phyloP scores from a whole-genome alignment of 2,797 vertebrate species.

The Craterocephalus amniculus region DNA sequence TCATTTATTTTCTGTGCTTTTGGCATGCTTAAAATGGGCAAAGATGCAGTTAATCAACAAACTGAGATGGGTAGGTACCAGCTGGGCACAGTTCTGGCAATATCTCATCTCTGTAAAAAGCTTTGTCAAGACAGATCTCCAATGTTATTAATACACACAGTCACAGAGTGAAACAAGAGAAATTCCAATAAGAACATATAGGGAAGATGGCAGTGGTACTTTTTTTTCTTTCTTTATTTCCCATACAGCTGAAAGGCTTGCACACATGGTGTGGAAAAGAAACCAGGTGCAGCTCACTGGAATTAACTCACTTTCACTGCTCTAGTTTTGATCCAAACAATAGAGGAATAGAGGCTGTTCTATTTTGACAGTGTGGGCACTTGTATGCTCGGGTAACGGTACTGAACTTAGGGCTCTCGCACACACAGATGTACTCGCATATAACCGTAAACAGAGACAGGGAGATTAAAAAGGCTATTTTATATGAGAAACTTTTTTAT shows the following conservation, averaged over 20 bases:
- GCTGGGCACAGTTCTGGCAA: constrained; percentile 69
- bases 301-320: constrained; percentile 75
- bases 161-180: constrained; percentile 57
- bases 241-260: constrained; percentile 52
- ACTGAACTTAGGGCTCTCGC: constrained; percentile 31
- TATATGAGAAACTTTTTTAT: constrained; percentile 43
- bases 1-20: constrained; percentile 52
- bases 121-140: constrained; percentile 65
- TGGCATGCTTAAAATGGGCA: constrained; percentile 67
- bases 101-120: constrained; percentile 54
- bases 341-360: constrained; percentile 71
- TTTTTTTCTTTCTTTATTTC: constrained; percentile 46
- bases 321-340: constrained; percentile 76
- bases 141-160: constrained; percentile 63
- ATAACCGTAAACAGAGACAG: constrained; percentile 22
- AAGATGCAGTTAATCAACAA: constrained; percentile 74
- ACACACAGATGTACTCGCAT: constrained; percentile 18
- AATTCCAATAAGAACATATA: constrained; percentile 42
- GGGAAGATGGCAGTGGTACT: constrained; percentile 53
- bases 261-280: constrained; percentile 69
- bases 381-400: constrained; percentile 53
- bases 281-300: constrained; percentile 75
- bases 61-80: constrained; percentile 74
- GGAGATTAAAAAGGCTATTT: constrained; percentile 20
- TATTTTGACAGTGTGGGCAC: constrained; percentile 68